A percentile compares a stretch with the other conserved stretches of the same genome.
Conservation (phyloP, 2,113 vertebrate genomes). For the Sinocyclocheilus anophthalmus region DNA sequence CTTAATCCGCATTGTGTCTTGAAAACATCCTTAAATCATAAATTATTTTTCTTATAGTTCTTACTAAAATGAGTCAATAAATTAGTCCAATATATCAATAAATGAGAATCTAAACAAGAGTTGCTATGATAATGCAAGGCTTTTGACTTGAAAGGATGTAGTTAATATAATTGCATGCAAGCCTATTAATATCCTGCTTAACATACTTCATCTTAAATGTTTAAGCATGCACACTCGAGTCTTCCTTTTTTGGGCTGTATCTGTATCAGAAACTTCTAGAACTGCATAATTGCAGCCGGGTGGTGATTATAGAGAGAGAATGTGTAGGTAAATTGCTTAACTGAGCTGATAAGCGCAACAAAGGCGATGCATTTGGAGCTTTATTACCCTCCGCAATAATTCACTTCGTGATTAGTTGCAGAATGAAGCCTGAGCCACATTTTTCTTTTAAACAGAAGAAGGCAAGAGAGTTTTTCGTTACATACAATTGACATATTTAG, state of each 20-base stretch:
- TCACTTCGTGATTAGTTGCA: slow-evolving; percentile 37
- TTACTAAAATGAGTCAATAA: no score
- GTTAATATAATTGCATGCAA: background rate
- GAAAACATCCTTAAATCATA: background rate
- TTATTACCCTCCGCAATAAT: slow-evolving; percentile 56
- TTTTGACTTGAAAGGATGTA: background rate
- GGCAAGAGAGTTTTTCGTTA: background rate
- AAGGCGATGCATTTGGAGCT: slow-evolving; percentile 53
- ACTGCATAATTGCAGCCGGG: slow-evolving; percentile 40
- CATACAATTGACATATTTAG: background rate
- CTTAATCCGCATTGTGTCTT: no score
- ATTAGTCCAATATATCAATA: background rate
- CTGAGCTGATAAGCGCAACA: slow-evolving; percentile 60
- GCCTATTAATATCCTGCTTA: slow-evolving; percentile 4
- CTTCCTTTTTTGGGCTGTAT: background rate
- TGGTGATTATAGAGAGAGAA: slow-evolving; percentile 51
- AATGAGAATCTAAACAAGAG: background rate
- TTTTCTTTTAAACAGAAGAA: slow-evolving; percentile 12
- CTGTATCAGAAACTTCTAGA: slow-evolving; percentile 42
- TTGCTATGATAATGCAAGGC: background rate
- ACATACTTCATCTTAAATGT: background rate
- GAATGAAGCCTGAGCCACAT: background rate
- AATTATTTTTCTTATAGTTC: background rate
- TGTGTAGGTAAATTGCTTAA: slow-evolving; percentile 46
- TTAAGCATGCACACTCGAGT: background rate